Base-by-base conservation (phyloP, 2,888 invertebrate species). In the Acrobasis suavella region DNA sequence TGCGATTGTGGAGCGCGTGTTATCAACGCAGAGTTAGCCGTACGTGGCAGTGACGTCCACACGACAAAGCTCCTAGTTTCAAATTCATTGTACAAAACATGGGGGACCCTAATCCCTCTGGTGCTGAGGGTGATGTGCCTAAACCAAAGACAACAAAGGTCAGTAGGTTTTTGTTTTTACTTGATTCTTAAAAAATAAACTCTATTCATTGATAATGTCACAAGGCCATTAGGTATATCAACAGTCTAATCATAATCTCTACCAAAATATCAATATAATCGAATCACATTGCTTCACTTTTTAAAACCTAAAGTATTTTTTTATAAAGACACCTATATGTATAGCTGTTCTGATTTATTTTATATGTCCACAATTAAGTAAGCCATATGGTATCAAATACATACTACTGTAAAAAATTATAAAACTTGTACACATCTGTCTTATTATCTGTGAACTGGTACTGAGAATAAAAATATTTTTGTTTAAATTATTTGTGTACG, bases 31-130 rank as follows among this genome's bases (percentile, higher is more conserved):
- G 69, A 79, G 80, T 83, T 78, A 80, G 81, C 80, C 73, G 78
- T 87, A 91, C 91, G 91, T 91, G 91, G 91, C 90, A 77, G 75
- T 89, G 83, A 86, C 83, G 81, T 78, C 68, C 69, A 58, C 62
- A 60, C 55, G 50, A 15, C n/a, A 38, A 42, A 37, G 37, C 12
- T 54, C 39, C 63, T 64, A 56, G 50, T 63, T 65, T 71, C 62
- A 67, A 64, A 66, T 68, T 60, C 68, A 65, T 66, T 56, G 52
- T 37, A 62, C 50, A 70, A 32, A 82, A 77, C 67, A 87, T 84
- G 83, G 74, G 78, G 76, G 74, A 77, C 66, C 74, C 80, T 62
- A 72, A 42, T 56, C 42, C 42, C n/a, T 56, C 76, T 50, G 66
- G 68, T 70, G 68, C 65, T 61, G 77, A 77, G 68, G 56, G 73